Evolutionary conservation across 2,888 invertebrate species (phyloP).

Genomic region (Scaptomyza parva): DNA sequence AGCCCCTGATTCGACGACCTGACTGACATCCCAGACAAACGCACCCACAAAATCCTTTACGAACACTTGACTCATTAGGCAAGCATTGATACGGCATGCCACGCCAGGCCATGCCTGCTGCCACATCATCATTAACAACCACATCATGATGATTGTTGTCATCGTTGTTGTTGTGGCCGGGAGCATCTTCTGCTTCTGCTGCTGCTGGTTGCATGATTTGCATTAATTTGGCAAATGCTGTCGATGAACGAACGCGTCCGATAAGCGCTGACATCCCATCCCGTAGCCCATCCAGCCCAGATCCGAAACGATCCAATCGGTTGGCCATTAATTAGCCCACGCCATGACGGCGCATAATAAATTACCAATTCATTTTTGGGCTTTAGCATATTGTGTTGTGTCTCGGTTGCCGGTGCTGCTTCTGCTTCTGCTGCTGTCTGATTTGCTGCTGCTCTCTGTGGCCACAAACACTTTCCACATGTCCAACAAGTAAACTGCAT

Average conservation of each 20-base stretch:
- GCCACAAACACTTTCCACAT: constrained; percentile 37
- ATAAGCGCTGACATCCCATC: constrained; percentile 71
- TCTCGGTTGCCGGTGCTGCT: constrained; percentile 35
- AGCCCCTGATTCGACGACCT: constrained; percentile 31
- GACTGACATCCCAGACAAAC: constrained; percentile 49
- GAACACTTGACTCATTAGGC: constrained; percentile 82
- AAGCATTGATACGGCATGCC: constrained; percentile 62
- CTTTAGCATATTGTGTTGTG: constrained; percentile 59
- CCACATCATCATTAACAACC: constrained; percentile 42
- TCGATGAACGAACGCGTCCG: constrained; percentile 70
- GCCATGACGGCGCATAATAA: constrained; percentile 77
- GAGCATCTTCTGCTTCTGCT: constrained; percentile 52
- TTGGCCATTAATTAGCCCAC: constrained; percentile 79
- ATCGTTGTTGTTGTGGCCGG: constrained; percentile 33
- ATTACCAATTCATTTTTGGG: constrained; percentile 77
- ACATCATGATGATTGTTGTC: constrained; percentile 24
- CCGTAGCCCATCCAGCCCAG: not conserved
- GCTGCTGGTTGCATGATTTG: constrained; percentile 73
- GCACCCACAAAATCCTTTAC: constrained; percentile 70
- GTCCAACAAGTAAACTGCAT: constrained; percentile 65
- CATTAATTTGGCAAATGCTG: constrained; percentile 81
- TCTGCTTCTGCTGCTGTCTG: constrained; percentile 38
- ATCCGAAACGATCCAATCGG: constrained; percentile 47
- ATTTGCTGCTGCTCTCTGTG: constrained; percentile 55
- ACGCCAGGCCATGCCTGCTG: too few relatives aligned